Evolutionary conservation across 1,140 invertebrate species (phyloP).

Genomic region (Pogonus chalceus): DNA sequence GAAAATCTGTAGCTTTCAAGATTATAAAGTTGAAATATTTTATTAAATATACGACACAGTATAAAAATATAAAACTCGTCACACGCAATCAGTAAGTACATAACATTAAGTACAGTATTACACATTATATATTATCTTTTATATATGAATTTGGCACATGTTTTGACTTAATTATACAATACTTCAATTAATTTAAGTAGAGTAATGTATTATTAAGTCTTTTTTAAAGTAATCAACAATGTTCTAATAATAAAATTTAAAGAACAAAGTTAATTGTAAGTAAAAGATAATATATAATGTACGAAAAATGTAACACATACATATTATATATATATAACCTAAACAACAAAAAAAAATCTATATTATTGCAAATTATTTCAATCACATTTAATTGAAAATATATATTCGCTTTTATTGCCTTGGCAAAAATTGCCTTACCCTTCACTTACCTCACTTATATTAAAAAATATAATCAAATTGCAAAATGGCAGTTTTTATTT

Average conservation of each 20-base stretch:
- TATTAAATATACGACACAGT: neutral
- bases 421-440: neutral
- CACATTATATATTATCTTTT: neutral
- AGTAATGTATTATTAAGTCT: neutral
- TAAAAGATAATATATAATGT: neutral
- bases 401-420: neutral
- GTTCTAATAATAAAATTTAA: too few species aligned
- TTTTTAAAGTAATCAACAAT: neutral
- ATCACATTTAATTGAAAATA: neutral
- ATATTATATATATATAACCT: constrained; percentile 1
- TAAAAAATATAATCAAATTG: too few species aligned
- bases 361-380: neutral
- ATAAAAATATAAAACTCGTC: neutral
- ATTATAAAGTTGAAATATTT: too few species aligned
- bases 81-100: neutral
- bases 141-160: neutral
- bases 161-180: neutral
- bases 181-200: neutral
- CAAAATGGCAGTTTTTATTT: too few species aligned
- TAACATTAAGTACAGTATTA: neutral
- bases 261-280: too few species aligned
- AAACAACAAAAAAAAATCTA: neutral
- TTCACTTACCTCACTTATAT: too few species aligned
- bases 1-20: too few species aligned
- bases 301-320: neutral